phyloP scores from a whole-genome alignment of 2,113 vertebrate genomes.

The Channa argus region DNA sequence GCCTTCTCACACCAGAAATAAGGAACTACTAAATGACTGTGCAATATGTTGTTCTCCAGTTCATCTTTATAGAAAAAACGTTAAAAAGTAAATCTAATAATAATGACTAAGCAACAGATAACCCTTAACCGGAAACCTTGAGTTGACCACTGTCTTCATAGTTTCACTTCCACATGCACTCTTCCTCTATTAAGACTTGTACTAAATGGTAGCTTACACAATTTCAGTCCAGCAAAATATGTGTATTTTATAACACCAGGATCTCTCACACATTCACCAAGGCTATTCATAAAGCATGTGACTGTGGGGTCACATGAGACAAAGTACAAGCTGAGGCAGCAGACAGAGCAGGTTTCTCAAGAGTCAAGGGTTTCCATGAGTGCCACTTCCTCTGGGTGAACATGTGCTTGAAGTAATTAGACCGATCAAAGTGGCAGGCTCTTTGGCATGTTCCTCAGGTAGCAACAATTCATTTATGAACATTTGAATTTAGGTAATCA shows the following conservation, averaged over 20 bases:
- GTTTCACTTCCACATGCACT: constrained; percentile 50
- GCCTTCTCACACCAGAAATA: background rate
- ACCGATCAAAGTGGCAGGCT: background rate
- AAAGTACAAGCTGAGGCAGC: constrained; percentile 7
- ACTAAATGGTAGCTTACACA: background rate
- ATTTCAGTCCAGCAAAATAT: background rate
- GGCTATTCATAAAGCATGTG: constrained; percentile 34
- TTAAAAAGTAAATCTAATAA: constrained; percentile 11
- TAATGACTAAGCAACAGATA: constrained; percentile 40
- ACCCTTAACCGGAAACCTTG: background rate
- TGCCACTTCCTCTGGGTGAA: constrained; percentile 10
- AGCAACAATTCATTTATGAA: background rate
- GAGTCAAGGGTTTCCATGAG: constrained; percentile 28
- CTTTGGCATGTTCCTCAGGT: background rate
- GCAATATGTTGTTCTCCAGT: constrained; percentile 4
- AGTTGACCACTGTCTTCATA: background rate
- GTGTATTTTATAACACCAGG: background rate
- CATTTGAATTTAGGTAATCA: too few species aligned
- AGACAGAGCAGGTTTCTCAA: constrained; percentile 10
- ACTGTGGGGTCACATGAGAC: constrained; percentile 45
- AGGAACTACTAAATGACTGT: constrained; percentile 16
- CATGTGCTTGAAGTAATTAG: background rate
- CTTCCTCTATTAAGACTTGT: background rate
- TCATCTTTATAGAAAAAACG: background rate
- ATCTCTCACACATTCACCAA: background rate